A percentile compares a stretch with the other conserved stretches of the same genome.
phyloP scores from a whole-genome alignment of 2,888 invertebrate genomes.

The Pollenia amentaria region DNA sequence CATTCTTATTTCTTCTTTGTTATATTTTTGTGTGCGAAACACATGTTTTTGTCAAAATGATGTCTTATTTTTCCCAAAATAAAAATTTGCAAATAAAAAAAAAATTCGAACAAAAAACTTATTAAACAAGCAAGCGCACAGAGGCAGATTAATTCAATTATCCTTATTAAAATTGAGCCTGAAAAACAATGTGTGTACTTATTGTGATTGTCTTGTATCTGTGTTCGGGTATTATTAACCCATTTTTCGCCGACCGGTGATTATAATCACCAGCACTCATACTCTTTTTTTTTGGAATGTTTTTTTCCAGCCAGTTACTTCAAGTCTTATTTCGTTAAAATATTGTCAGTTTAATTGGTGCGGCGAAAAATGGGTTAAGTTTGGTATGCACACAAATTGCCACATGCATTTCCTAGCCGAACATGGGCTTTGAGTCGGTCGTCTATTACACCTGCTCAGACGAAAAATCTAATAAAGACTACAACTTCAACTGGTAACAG shows the following conservation, averaged over 20 bases:
- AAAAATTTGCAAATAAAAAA: neutral
- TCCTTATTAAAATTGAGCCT: constrained; percentile 6
- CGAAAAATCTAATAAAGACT: neutral
- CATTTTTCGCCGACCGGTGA: too few relatives aligned
- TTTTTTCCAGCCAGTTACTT: too few relatives aligned
- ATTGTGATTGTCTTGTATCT: neutral
- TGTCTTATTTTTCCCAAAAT: neutral
- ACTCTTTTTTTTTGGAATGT: too few relatives aligned
- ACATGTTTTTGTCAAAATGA: neutral
- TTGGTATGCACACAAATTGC: neutral
- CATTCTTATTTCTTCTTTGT: neutral
- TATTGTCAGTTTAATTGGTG: too few relatives aligned
- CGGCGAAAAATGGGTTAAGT: too few relatives aligned
- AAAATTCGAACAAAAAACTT: neutral
- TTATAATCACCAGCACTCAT: too few relatives aligned
- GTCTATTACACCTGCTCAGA: neutral
- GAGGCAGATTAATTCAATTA: constrained; percentile 37
- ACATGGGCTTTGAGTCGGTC: neutral
- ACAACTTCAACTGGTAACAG: neutral
- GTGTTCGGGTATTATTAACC: neutral
- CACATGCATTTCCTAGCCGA: neutral
- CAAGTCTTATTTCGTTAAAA: too few relatives aligned
- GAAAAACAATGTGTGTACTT: constrained; percentile 5
- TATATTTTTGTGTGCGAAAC: neutral
- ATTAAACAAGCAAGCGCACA: neutral